Percentiles rank a stretch among this genome's conserved stretches.
phyloP scores from a whole-genome alignment of 2,113 vertebrate species.

The Piaya cayana region DNA sequence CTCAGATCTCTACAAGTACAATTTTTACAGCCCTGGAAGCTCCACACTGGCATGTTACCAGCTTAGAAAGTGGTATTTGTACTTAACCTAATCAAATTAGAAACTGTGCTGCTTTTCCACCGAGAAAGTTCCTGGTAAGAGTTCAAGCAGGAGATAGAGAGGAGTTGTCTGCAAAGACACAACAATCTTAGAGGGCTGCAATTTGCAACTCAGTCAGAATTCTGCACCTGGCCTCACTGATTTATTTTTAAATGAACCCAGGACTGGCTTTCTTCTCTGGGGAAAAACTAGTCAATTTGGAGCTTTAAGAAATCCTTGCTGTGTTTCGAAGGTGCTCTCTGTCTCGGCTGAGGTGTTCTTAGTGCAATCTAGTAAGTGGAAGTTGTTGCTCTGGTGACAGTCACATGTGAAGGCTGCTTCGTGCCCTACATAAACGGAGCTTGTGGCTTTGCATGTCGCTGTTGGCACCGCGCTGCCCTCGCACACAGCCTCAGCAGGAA shows the following conservation, averaged over 20 bases:
- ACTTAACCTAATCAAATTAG: neutral
- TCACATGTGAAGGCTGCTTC: neutral
- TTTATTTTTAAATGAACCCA: neutral
- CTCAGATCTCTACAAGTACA: rapidly evolving
- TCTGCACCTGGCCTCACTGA: neutral
- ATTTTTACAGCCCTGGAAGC: neutral
- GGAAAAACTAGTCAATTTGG: neutral
- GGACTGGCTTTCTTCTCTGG: neutral
- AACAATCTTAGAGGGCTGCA: neutral
- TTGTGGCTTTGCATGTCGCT: neutral
- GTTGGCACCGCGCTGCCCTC: neutral
- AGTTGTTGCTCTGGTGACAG: constrained; percentile 24
- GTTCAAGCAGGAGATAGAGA: neutral
- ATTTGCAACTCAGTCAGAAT: neutral
- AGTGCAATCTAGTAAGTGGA: neutral
- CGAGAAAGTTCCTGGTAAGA: neutral
- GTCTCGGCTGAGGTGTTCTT: neutral
- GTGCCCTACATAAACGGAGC: neutral
- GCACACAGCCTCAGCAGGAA: neutral
- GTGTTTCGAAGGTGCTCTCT: neutral
- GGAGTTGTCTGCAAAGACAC: neutral
- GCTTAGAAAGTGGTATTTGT: neutral
- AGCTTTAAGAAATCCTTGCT: neutral
- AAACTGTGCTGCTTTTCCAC: neutral
- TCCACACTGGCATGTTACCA: rapidly evolving